Conservation (phyloP, 2,797 vertebrate genomes). For the Dendrocincla fuliginosa region DNA sequence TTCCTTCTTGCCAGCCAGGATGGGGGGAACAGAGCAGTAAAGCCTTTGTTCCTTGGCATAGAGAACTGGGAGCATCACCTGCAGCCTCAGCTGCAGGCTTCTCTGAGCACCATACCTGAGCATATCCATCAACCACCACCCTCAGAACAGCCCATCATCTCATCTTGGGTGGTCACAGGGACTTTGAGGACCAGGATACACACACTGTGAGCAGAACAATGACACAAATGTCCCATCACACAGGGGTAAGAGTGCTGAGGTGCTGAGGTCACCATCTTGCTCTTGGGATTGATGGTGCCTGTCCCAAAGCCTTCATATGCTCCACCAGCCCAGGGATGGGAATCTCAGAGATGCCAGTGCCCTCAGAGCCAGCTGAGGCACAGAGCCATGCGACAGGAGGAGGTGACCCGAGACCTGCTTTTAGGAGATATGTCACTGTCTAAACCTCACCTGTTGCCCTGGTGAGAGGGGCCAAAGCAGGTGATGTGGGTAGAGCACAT, state of each 20-base stretch:
- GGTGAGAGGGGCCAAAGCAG: not conserved
- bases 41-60: not conserved
- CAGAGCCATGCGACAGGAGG: not conserved
- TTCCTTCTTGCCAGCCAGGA: not conserved
- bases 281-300: not conserved
- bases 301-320: not conserved
- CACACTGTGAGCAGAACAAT: not conserved
- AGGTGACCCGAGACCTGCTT: not conserved
- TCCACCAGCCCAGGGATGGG: not conserved
- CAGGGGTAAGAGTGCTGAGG: not conserved
- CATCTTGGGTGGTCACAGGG: not conserved
- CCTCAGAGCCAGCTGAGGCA: not conserved
- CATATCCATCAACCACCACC: not conserved
- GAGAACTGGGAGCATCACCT: not conserved
- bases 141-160: not conserved
- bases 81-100: not conserved
- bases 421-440: not conserved
- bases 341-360: no score
- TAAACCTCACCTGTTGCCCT: not conserved
- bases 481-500: not conserved
- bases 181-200: not conserved
- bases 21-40: not conserved
- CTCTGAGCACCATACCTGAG: not conserved
- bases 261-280: not conserved
- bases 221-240: not conserved